Conservation (phyloP, 2,888 invertebrate genomes). For the Belgica antarctica region DNA sequence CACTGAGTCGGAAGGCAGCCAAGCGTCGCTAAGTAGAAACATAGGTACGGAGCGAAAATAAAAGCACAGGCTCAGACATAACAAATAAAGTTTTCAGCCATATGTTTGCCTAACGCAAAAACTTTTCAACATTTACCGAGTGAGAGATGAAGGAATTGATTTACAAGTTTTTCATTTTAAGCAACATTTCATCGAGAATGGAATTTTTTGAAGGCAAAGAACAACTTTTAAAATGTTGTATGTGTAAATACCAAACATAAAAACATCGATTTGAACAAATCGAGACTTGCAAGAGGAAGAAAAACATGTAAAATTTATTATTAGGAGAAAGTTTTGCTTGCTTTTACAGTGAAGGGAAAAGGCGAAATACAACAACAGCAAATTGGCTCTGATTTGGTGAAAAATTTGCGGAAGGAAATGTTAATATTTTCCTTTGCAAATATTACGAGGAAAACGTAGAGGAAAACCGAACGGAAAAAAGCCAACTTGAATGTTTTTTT, state of each 20-base stretch:
- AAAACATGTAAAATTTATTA: constrained; percentile 9
- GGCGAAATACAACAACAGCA: background rate
- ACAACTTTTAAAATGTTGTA: no score
- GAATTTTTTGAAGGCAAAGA: background rate
- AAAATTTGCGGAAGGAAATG: constrained; percentile 37
- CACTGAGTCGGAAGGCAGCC: no score
- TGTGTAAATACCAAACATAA: background rate
- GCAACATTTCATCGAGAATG: constrained; percentile 1
- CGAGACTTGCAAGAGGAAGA: background rate
- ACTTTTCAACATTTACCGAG: background rate
- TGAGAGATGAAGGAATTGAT: constrained; percentile 17
- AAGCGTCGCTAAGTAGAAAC: constrained; percentile 1
- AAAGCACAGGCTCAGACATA: no score
- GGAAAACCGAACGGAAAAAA: background rate
- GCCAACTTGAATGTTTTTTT: background rate
- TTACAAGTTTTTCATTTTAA: constrained; percentile 36
- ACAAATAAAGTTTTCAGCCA: constrained; percentile 4
- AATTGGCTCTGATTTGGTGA: constrained; percentile 34
- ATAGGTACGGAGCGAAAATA: no score
- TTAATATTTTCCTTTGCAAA: constrained; percentile 34
- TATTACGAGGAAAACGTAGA: background rate
- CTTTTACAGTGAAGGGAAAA: background rate
- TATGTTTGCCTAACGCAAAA: constrained; percentile 8
- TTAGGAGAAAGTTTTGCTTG: background rate
- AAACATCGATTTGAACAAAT: background rate